A percentile compares a stretch with the other conserved stretches of the same genome.
Evolutionary conservation across 2,888 invertebrate species (phyloP).

Genomic region (Caenorhabditis becei): DNA sequence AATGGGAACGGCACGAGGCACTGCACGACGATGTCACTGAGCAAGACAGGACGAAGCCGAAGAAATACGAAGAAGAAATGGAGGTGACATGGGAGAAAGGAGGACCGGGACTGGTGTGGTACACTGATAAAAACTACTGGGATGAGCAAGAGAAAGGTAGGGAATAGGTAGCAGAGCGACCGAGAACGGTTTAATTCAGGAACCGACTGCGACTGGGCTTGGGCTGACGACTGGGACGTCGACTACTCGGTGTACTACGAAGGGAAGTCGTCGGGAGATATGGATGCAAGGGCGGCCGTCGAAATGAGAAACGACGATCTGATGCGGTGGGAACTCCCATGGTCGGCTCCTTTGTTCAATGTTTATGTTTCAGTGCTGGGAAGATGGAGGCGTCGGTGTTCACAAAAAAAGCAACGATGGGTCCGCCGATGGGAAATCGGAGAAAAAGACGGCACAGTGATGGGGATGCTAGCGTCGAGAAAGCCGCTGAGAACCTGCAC

Average conservation of each 20-base stretch:
- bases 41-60: constrained; percentile 81
- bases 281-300: constrained; percentile 83
- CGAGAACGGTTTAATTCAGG: constrained; percentile 39
- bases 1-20: constrained; percentile 82
- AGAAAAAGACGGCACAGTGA: constrained; percentile 67
- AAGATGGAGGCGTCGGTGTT: constrained; percentile 63
- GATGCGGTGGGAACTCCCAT: constrained; percentile 56
- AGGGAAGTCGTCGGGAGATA: constrained; percentile 82
- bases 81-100: constrained; percentile 85
- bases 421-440: background rate
- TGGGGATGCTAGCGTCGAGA: constrained; percentile 82
- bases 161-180: background rate
- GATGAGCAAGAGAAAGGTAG: constrained; percentile 82
- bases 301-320: constrained; percentile 82
- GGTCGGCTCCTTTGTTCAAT: constrained; percentile 16
- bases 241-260: constrained; percentile 84
- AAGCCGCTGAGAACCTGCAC: constrained; percentile 59
- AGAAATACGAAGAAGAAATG: constrained; percentile 73
- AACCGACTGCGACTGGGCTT: constrained; percentile 83
- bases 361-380: constrained; percentile 56
- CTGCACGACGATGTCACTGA: constrained; percentile 83
- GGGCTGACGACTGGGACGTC: constrained; percentile 85
- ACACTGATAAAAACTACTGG: constrained; percentile 85
- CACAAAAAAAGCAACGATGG: constrained; percentile 18
- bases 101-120: constrained; percentile 85